Base-by-base conservation (phyloP, 2,797 vertebrate species). In the Myioborus melanocephalus region DNA sequence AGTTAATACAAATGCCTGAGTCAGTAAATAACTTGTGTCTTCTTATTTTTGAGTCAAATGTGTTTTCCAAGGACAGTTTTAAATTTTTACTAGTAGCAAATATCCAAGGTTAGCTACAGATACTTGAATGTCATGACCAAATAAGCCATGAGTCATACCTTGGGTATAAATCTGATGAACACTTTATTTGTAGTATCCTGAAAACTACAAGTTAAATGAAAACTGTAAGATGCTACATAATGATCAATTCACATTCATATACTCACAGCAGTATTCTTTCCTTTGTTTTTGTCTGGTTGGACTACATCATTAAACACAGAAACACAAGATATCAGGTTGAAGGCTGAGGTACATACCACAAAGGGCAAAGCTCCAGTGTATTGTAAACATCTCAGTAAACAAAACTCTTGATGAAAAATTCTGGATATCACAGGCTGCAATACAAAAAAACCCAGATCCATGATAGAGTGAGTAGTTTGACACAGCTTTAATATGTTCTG, bases 331-430 rank as follows among this genome's bases (percentile, higher is more conserved):
- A 76, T 64, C 49, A 39, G 57, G 39, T 72, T 88, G 68, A 91
- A 92, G 53, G 85, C 65, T 87, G 71, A 79, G 39, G 64, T 75
- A 75, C 9, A 77, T n/a, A 63, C 26, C 85, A 21, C 21, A 44
- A 91, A 94, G 50, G 63, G 24, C 68, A 96, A 80, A 92, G 12
- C 61, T 78, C 30, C 34, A 43, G 37, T 44, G 56, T 73, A 56
- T 37, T 79, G 14, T 89, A 56, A 92, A 70, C 21, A 55, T 70
- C 23, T 63, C 19, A 34, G 52, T 70, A 93, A 96, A 87, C 52
- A 76, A 75, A 87, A 34, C 22, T 64, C 61, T 80, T 81, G 37
- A 72, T 91, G 72, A 94, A 91, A 81, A 75, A 87, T 70, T 89
- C 47, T 73, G 76, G 12, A 86, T 71, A 43, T 49, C 28, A 35